Conservation (phyloP, 2,113 vertebrate genomes). For the Phaethon lepturus region DNA sequence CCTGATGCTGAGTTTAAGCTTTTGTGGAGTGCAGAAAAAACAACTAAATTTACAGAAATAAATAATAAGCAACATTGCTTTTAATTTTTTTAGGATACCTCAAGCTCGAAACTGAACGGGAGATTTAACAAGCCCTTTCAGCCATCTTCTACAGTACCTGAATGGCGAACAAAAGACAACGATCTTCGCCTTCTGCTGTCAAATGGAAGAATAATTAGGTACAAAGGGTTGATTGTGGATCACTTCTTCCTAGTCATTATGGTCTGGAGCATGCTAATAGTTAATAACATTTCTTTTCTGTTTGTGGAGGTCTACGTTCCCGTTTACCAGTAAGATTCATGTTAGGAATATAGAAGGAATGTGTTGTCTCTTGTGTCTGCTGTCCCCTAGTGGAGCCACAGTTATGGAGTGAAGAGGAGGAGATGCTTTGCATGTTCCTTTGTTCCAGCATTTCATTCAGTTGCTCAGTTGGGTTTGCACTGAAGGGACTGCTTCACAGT, state of each 20-base stretch:
- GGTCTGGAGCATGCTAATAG: neutral
- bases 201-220: constrained; percentile 96
- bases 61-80: constrained; percentile 28
- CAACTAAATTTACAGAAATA: neutral
- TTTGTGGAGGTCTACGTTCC: neutral
- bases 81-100: constrained; percentile 79
- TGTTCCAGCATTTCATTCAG: neutral
- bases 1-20: neutral
- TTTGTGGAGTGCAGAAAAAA: neutral
- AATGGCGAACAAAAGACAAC: constrained; percentile 86
- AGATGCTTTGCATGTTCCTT: neutral
- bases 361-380: constrained; percentile 31
- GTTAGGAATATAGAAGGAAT: neutral
- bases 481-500: neutral
- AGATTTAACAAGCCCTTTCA: constrained; percentile 94
- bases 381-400: constrained; percentile 46
- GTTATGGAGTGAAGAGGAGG: neutral
- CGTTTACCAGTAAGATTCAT: neutral
- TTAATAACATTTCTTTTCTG: neutral
- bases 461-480: neutral
- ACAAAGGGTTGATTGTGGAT: neutral
- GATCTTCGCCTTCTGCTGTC: constrained; percentile 91
- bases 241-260: neutral
- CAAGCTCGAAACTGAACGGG: constrained; percentile 86
- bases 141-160: constrained; percentile 87